Conservation (phyloP, 2,888 invertebrate species). For the Drosophila fungiperda region DNA sequence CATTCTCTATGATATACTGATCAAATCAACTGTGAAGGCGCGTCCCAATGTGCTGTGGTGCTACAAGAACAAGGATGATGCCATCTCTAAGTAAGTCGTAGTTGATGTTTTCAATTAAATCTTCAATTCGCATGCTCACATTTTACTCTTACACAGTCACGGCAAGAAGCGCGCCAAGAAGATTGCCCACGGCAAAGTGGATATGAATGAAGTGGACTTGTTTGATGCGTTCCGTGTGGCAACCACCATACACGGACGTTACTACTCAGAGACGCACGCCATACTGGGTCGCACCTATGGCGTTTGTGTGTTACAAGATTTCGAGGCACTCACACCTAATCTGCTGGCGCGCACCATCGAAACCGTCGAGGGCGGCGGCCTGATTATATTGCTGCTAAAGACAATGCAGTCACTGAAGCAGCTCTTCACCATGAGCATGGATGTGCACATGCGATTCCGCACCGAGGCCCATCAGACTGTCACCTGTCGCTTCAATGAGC, state of each 20-base stretch:
- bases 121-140: neutral
- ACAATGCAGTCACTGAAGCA: slow-evolving; percentile 95
- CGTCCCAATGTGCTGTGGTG: slow-evolving; percentile 99
- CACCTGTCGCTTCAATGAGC: slow-evolving; percentile 97
- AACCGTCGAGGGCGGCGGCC: slow-evolving; percentile 98
- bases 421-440: slow-evolving; percentile 98
- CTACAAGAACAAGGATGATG: slow-evolving; percentile 97
- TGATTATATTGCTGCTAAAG: slow-evolving; percentile 94
- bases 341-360: slow-evolving; percentile 97
- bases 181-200: slow-evolving; percentile 94
- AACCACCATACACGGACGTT: slow-evolving; percentile 98
- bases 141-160: slow-evolving; percentile 87
- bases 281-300: slow-evolving; percentile 99
- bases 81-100: slow-evolving; percentile 90
- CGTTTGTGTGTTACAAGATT: slow-evolving; percentile 98
- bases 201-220: slow-evolving; percentile 97
- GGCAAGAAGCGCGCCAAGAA: slow-evolving; percentile 97
- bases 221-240: slow-evolving; percentile 98
- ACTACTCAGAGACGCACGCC: slow-evolving; percentile 98
- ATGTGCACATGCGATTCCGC: slow-evolving; percentile 96
- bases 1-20: slow-evolving; percentile 98
- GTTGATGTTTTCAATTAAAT: neutral
- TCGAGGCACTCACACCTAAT: slow-evolving; percentile 99
- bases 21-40: slow-evolving; percentile 96
- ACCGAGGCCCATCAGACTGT: slow-evolving; percentile 97